These are phyloP conservation scores for Atlantisia rogersi DNA, from an alignment of 2,113 vertebrate species.

Conservation along the genomic window DNA sequence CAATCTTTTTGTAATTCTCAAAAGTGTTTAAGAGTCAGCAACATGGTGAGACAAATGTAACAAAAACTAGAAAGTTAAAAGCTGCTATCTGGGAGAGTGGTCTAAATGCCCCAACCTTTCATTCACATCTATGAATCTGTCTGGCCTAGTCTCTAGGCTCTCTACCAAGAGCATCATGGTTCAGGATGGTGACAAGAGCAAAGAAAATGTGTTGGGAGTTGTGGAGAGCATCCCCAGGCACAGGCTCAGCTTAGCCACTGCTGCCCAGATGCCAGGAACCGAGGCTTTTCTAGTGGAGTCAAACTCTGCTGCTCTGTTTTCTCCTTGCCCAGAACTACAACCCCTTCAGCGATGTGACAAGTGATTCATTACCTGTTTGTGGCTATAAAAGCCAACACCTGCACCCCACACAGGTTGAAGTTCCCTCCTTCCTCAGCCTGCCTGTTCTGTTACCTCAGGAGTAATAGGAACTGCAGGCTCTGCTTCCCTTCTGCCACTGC, in stretches of 20 bases:
- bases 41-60: background rate
- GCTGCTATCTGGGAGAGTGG: background rate
- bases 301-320: background rate
- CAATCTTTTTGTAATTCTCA: background rate
- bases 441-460: accelerated
- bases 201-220: background rate
- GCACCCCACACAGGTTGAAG: background rate
- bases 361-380: background rate
- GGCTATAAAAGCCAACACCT: background rate
- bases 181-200: background rate
- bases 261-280: accelerated
- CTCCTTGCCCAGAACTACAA: background rate
- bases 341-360: background rate
- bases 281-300: background rate
- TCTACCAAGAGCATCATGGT: background rate
- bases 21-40: background rate
- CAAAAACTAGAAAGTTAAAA: background rate
- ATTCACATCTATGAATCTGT: background rate
- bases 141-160: background rate
- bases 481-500: background rate
- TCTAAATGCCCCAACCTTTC: background rate
- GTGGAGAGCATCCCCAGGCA: background rate
- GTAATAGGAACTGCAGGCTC: background rate
- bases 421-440: background rate
- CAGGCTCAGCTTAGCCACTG: background rate